phyloP scores from a whole-genome alignment of 2,888 invertebrate genomes.

The Actias luna region DNA sequence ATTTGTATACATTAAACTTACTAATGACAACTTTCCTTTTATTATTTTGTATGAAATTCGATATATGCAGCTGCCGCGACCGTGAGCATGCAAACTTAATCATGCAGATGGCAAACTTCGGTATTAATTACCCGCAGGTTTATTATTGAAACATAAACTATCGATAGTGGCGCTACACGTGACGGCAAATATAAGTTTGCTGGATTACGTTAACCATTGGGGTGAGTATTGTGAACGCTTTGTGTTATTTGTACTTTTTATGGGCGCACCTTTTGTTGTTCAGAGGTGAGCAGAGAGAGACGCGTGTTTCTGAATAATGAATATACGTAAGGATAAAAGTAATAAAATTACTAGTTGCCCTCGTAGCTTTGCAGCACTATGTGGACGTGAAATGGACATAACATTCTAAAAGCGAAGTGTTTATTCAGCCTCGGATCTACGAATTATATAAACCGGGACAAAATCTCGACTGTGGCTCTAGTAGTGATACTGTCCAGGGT shows the following conservation, averaged over 20 bases:
- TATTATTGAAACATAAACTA: background rate
- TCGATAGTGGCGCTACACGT: background rate
- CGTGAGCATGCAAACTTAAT: background rate
- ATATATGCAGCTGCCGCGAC: conserved; percentile 8
- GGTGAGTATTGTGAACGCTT: background rate
- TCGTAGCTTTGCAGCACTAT: background rate
- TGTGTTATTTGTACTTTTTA: conserved; percentile 5
- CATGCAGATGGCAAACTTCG: background rate
- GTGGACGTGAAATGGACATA: too few species aligned
- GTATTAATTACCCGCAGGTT: background rate
- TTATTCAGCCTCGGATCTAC: too few species aligned
- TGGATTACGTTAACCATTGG: conserved; percentile 1
- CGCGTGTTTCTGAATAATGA: conserved; percentile 3
- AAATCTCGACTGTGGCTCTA: too few species aligned
- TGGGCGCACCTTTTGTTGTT: conserved; percentile 5
- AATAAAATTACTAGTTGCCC: background rate
- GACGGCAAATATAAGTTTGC: conserved; percentile 3
- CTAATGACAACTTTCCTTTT: conserved; percentile 5
- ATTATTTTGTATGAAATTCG: conserved; percentile 1
- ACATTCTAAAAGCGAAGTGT: too few species aligned
- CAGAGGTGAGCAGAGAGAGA: conserved; percentile 7
- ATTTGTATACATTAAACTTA: conserved; percentile 2
- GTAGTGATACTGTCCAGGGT: too few species aligned
- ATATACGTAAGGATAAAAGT: background rate
- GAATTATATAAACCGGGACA: too few species aligned